Conservation (phyloP, 1,140 invertebrate species). For the Proales similis region DNA sequence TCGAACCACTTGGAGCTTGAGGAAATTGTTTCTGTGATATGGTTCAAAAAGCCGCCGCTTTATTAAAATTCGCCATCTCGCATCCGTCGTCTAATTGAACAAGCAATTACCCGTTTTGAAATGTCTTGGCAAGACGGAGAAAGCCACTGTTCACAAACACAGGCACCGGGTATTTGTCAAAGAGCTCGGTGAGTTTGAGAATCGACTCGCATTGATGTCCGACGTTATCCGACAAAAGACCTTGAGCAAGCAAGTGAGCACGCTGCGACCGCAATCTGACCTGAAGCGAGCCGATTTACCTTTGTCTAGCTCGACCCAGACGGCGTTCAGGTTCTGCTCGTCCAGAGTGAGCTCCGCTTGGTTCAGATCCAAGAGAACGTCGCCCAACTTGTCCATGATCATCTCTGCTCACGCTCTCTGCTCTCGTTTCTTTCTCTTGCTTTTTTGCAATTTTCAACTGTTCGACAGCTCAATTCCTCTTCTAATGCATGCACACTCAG, state of each 20-base stretch:
- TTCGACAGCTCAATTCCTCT: too few relatives aligned
- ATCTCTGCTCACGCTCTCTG: too few relatives aligned
- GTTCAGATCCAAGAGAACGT: slow-evolving; percentile 35
- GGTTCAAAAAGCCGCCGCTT: neutral
- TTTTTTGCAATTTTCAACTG: too few relatives aligned
- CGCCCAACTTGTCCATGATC: slow-evolving; percentile 36
- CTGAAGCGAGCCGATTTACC: neutral
- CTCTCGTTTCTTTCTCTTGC: too few relatives aligned
- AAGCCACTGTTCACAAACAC: slow-evolving; percentile 36
- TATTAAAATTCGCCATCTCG: neutral
- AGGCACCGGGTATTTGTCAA: slow-evolving; percentile 24
- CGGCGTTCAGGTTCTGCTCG: slow-evolving; percentile 20
- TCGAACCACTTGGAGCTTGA: slow-evolving; percentile 33
- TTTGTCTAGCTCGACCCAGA: slow-evolving; percentile 36
- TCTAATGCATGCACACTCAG: too few relatives aligned
- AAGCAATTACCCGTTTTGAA: slow-evolving; percentile 36
- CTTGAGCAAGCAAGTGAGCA: neutral
- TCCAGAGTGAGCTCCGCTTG: slow-evolving; percentile 29
- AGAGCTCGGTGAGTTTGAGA: slow-evolving; percentile 27
- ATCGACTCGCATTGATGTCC: slow-evolving; percentile 34
- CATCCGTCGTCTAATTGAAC: too few relatives aligned
- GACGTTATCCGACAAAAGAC: slow-evolving; percentile 33
- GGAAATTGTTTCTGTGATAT: slow-evolving; percentile 31
- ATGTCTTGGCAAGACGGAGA: slow-evolving; percentile 11
- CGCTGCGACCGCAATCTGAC: neutral